Evolutionary conservation across 2,113 vertebrate species (phyloP), one percentile per base, ranked within the genome.

Genomic region (Nibea albiflora): DNA sequence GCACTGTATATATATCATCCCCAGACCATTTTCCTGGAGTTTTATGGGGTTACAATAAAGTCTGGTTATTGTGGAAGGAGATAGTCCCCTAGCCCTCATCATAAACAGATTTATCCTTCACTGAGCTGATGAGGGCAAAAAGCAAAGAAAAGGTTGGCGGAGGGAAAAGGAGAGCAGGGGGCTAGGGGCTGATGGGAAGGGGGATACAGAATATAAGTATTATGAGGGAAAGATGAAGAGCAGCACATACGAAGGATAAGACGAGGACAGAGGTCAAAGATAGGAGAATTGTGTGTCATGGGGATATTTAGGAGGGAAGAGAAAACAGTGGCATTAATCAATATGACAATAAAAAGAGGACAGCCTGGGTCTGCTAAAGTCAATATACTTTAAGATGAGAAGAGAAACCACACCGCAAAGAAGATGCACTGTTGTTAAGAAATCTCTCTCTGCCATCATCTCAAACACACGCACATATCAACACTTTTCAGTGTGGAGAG

Each of bases 31-130:
- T 87, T 85, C 62, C 62, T 57, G 22, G 72, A 57, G 67, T 82
- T 92, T 92, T 91, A 89, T 91, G 56, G 52, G 46, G 61, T 87
- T 87, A 87, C 73, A 92, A 83, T 89, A 88, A 88, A 89, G 82
- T 83, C 80, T 53, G 60, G 80, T 87, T 90, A 89, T 82, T 79
- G 75, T 87, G 85, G 80, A 90, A 83, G 73, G 66, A 88, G 84
- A 91, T 64, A 80, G 81, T 81, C 84, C 76, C 84, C 52, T 26
- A 80, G 78, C 85, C 78, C 35, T 81, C 79, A 78, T 86, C 79
- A 76, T 84, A 88, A 87, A 89, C 80, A 80, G 73, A 71, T 91
- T 87, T 84, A 73, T 86, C 80, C 89, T 88, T 84, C 83, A 84
- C 81, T 74, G 69, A 68, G 50, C 62, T 80, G 77, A 85, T 84